Evolutionary conservation across 1,140 invertebrate genomes (phyloP).

Genomic region (Bathynomus jamesi): DNA sequence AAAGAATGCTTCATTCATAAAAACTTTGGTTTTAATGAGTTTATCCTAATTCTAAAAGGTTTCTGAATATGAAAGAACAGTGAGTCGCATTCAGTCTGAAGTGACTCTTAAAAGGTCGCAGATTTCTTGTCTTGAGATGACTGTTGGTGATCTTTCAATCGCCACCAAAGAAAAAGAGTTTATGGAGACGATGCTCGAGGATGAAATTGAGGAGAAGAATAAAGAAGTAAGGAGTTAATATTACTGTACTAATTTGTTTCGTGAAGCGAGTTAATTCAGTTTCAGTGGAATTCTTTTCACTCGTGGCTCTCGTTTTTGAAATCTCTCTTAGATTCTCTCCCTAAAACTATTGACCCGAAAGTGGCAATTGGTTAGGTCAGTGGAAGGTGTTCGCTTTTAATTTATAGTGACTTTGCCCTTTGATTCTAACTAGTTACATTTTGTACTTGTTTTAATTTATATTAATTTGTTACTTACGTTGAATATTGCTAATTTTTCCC

Average conservation of each 20-base stretch:
- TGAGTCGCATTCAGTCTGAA: constrained; percentile 1
- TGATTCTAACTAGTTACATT: constrained; percentile 6
- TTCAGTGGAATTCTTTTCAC: not conserved
- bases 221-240: not conserved
- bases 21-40: not conserved
- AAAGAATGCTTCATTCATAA: no score
- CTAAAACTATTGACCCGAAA: not conserved
- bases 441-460: no score
- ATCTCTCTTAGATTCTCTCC: no score
- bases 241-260: not conserved
- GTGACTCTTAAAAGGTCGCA: not conserved
- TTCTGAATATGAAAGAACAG: constrained; percentile 6
- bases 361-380: not conserved
- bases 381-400: not conserved
- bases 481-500: no score
- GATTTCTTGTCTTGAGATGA: not conserved
- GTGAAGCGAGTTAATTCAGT: not conserved
- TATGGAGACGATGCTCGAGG: constrained; percentile 11
- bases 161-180: constrained; percentile 12
- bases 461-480: no score
- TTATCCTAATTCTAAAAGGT: not conserved
- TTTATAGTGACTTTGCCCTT: not conserved
- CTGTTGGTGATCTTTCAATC: constrained; percentile 7
- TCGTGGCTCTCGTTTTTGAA: not conserved
- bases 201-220: constrained; percentile 12